phyloP scores from a whole-genome alignment of 2,113 vertebrate genomes.

The Prolemur simus region DNA sequence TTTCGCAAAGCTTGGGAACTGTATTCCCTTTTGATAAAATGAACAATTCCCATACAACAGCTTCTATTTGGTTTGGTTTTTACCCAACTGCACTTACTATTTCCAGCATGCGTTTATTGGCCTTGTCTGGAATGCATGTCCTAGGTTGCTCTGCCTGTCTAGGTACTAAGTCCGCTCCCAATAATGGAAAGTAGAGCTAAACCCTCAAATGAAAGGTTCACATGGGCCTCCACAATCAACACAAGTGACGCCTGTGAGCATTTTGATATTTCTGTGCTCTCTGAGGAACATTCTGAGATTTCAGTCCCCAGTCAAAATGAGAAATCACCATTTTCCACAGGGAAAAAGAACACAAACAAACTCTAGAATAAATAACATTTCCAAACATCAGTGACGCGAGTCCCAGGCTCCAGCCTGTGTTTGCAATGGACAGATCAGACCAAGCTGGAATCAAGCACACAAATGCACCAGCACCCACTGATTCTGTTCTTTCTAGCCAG shows the following conservation, averaged over 20 bases:
- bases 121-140: neutral
- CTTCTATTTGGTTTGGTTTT: conserved; percentile 55
- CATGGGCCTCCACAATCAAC: neutral
- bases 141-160: neutral
- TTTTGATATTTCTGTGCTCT: neutral
- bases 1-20: neutral
- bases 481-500: neutral
- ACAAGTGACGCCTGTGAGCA: neutral
- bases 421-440: neutral
- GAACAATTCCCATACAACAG: neutral
- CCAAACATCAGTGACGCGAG: neutral
- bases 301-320: neutral
- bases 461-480: neutral
- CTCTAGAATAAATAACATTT: neutral
- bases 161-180: neutral
- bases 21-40: neutral
- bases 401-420: neutral
- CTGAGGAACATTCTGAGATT: neutral
- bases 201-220: neutral
- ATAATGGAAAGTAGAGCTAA: neutral
- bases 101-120: neutral
- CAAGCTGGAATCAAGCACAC: rapidly evolving
- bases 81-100: neutral
- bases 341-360: neutral
- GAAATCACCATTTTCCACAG: conserved; percentile 41